A percentile compares a stretch with the other conserved stretches of the same genome.
These are phyloP conservation scores for Caenorhabditis sp. DNA, from an alignment of 2,888 invertebrate genomes.

Conservation along the genomic window DNA sequence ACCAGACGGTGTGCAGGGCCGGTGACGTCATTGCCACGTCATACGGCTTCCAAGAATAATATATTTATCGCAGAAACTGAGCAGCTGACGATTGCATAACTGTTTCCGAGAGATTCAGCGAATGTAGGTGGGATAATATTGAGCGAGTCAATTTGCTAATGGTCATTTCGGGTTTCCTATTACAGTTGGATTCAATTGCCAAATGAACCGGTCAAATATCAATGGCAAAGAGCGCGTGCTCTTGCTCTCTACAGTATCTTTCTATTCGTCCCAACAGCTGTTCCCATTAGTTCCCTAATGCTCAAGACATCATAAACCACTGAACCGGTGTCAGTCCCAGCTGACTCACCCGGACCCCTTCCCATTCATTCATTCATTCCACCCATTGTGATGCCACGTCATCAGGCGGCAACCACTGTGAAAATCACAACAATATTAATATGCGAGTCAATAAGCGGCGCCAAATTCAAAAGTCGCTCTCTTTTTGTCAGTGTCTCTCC, in stretches of 20 bases:
- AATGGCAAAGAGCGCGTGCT: not conserved
- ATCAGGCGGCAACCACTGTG: slow-evolving; percentile 22
- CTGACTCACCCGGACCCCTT: slow-evolving; percentile 25
- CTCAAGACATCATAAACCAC: slow-evolving; percentile 33
- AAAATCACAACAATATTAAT: slow-evolving; percentile 53
- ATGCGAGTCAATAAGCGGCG: slow-evolving; percentile 49
- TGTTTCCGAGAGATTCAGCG: not conserved
- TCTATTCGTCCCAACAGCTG: not conserved
- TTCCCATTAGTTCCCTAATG: too few species aligned
- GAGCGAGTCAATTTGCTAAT: too few species aligned
- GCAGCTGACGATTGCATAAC: slow-evolving; percentile 28
- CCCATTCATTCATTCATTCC: slow-evolving; percentile 11
- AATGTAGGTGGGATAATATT: slow-evolving; percentile 8
- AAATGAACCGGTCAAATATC: not conserved
- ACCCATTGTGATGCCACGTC: slow-evolving; percentile 29
- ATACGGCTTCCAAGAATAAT: slow-evolving; percentile 5
- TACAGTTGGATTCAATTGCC: slow-evolving; percentile 28
- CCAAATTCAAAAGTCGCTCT: slow-evolving; percentile 35
- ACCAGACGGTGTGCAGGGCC: not conserved
- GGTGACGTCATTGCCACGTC: slow-evolving; percentile 24
- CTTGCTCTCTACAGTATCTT: slow-evolving; percentile 6
- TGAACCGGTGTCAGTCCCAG: slow-evolving; percentile 22
- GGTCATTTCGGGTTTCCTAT: slow-evolving; percentile 27
- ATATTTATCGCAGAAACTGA: slow-evolving; percentile 6
- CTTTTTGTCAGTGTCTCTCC: slow-evolving; percentile 9